Evolutionary conservation across 2,888 invertebrate species (phyloP), one percentile per base, ranked within the genome.

Genomic region (Arrhopalites spinosus): DNA sequence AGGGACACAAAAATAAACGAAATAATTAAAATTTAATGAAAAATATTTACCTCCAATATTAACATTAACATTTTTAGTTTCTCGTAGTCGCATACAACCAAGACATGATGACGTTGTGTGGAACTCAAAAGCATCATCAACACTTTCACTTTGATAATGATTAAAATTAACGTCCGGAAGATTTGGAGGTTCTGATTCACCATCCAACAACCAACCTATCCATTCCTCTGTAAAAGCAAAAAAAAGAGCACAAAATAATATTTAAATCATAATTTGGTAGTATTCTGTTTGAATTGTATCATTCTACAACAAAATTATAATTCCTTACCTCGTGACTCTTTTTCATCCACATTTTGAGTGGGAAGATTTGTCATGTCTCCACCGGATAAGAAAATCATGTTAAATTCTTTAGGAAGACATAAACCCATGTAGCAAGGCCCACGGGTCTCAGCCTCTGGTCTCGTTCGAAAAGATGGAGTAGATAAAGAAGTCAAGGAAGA

Each of bases 401-500:
- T 86, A 53, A 93, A 87, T 83, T 89, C 89, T 74, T 88, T 87
- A 8, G 94, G 93, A 81, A 93, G 87, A 84, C 91, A 89, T 76
- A 94, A 90, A 27, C 93, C 93, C 87, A 92, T 89, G 84, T 91
- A 92, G 80, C 88, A 86, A 36, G 87, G 85, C 63, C 89, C 89
- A 64, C 87, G 88, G 53, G 71, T 83, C 78, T 81, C 80, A 15
- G 78, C 75, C 53, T 78, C 82, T 23, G 77, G 82, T 36, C 79
- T 78, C 15, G 79, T 75, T 56, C 83, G 77, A 61, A 83, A 82
- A 0, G 81, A 80, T 3, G 81, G 80, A 1, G 83, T 82, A 3
- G 81, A 81, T n/a, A 84, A 73, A 13, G 83, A 82, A 23, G 82
- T 83, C 77, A 83, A 68, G n/a, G 83, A 83, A 17, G 84, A 83